Conservation (phyloP, 92 coral and sea anemone genomes). For the Phenganax stokvisi region DNA sequence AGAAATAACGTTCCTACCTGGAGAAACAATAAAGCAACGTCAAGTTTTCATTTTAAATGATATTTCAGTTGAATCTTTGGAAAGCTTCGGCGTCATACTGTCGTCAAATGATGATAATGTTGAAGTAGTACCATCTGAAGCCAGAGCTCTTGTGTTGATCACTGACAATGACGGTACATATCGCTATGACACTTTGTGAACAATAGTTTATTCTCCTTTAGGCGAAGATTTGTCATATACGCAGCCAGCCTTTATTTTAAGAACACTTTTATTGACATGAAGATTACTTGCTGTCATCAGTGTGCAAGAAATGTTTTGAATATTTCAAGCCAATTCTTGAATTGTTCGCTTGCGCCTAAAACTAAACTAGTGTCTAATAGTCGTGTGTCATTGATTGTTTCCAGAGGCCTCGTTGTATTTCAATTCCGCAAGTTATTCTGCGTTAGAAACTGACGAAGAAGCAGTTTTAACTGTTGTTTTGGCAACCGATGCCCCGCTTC, state of each 20-base stretch:
- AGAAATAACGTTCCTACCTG: conserved; percentile 10
- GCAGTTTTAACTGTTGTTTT: conserved; percentile 20
- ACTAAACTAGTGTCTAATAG: background rate
- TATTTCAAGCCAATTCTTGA: too few species aligned
- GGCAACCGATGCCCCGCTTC: conserved; percentile 26
- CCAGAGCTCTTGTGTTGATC: background rate
- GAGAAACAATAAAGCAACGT: background rate
- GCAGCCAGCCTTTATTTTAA: too few species aligned
- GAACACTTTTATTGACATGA: too few species aligned
- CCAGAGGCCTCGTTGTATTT: conserved; percentile 23
- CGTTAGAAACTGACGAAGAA: background rate
- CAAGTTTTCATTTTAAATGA: conserved; percentile 26
- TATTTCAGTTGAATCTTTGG: conserved; percentile 20
- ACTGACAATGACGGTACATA: conserved; percentile 5
- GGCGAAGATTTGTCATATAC: too few species aligned
- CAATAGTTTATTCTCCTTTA: too few species aligned
- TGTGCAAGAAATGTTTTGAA: too few species aligned
- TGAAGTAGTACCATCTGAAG: background rate
- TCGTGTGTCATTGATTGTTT: background rate
- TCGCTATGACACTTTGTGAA: too few species aligned
- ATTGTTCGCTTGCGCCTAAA: background rate
- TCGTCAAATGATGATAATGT: conserved; percentile 3
- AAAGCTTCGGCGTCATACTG: conserved; percentile 24
- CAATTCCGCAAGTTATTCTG: background rate
- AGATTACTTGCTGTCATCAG: too few species aligned